Evolutionary conservation across 2,888 invertebrate species (phyloP).

Genomic region (Heliconius ismenius): DNA sequence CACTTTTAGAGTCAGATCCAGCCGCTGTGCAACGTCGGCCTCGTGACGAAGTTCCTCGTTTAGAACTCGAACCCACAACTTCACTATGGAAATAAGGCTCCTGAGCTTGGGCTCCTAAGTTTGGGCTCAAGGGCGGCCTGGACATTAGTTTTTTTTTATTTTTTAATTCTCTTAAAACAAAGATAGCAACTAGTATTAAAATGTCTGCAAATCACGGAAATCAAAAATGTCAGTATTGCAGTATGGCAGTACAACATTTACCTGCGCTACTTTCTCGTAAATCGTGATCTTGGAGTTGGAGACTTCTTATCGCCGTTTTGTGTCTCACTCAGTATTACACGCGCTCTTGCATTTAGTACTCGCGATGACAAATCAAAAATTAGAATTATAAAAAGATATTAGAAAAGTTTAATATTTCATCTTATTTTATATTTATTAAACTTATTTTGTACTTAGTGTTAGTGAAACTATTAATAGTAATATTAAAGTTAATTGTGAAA

Average conservation of each 20-base stretch:
- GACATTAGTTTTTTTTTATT: too few species aligned
- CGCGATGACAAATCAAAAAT: not conserved
- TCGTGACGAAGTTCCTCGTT: too few species aligned
- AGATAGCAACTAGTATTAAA: not conserved
- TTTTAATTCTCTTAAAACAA: too few species aligned
- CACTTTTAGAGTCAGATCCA: too few species aligned
- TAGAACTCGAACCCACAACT: too few species aligned
- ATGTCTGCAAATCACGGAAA: not conserved
- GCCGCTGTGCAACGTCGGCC: too few species aligned
- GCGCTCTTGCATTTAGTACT: conserved; percentile 23
- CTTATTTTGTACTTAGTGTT: not conserved
- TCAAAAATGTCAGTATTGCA: not conserved
- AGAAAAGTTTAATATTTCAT: not conserved
- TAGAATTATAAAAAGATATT: not conserved
- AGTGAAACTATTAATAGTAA: not conserved
- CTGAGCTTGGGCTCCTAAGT: too few species aligned
- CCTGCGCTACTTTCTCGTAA: conserved; percentile 32
- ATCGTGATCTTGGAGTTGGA: conserved; percentile 29
- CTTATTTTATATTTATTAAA: not conserved
- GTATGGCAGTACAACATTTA: not conserved
- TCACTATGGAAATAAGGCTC: too few species aligned
- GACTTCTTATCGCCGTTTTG: conserved; percentile 28
- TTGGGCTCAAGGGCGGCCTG: too few species aligned
- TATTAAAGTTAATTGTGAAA: not conserved
- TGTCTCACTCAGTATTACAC: conserved; percentile 23